Evolutionary conservation across 1,140 invertebrate species (phyloP).

Genomic region (Lepidurus arcticus): DNA sequence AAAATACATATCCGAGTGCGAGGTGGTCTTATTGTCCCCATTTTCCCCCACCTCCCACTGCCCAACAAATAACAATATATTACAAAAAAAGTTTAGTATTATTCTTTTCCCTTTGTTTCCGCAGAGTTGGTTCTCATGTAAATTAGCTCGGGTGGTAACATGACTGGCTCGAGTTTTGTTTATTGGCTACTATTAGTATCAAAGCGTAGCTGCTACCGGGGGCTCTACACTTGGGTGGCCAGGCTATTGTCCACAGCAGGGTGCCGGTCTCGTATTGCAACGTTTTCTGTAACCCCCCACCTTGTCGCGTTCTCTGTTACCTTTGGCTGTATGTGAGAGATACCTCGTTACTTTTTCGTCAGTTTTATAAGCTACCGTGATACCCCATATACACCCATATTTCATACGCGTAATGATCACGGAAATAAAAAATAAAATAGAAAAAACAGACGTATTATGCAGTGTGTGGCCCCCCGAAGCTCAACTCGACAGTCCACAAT

Average conservation of each 20-base stretch:
- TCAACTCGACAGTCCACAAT: neutral
- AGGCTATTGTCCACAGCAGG: neutral
- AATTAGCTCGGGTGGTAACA: conserved; percentile 18
- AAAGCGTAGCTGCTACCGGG: conserved; percentile 26
- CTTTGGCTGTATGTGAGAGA: conserved; percentile 16
- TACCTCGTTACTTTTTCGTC: neutral
- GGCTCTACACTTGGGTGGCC: conserved; percentile 23
- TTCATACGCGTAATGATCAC: conserved; percentile 9
- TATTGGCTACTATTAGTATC: conserved; percentile 27
- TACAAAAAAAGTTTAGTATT: too few species aligned
- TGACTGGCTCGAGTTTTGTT: conserved; percentile 10
- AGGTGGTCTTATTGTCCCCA: too few species aligned
- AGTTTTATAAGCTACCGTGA: conserved; percentile 3
- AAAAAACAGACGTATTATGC: neutral
- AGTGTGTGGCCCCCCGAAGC: neutral
- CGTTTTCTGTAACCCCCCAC: conserved; percentile 17
- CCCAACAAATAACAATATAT: too few species aligned
- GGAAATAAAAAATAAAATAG: neutral
- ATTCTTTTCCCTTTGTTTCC: neutral
- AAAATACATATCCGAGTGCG: too few species aligned
- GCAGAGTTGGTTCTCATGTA: conserved; percentile 3
- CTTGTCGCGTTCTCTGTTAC: conserved; percentile 28
- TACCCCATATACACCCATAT: conserved; percentile 10
- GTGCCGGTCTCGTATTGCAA: conserved; percentile 1
- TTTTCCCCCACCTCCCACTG: too few species aligned